These are phyloP conservation scores for Scaptomyza parva DNA, from an alignment of 2,888 invertebrate genomes.

Conservation along the genomic window DNA sequence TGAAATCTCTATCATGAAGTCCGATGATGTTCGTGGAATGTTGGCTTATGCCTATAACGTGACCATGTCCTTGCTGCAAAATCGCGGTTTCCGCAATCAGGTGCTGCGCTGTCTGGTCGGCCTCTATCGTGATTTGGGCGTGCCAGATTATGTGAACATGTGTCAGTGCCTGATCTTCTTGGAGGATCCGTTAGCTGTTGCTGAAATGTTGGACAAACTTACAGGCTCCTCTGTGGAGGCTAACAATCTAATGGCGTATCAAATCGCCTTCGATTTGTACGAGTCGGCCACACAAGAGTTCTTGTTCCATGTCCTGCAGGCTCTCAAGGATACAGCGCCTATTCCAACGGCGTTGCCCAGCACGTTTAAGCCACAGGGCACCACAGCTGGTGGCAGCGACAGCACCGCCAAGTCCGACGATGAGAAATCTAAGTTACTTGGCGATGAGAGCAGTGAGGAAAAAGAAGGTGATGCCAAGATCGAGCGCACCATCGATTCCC, in stretches of 20 bases:
- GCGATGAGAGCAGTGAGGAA: constrained; percentile 86
- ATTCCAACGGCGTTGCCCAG: constrained; percentile 91
- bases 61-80: constrained; percentile 97
- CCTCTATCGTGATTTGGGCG: constrained; percentile 93
- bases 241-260: constrained; percentile 97
- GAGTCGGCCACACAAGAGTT: constrained; percentile 99
- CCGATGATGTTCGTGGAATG: constrained; percentile 96
- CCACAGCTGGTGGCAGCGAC: constrained; percentile 64
- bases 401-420: constrained; percentile 78
- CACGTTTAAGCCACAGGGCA: constrained; percentile 90
- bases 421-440: constrained; percentile 63
- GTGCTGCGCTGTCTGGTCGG: constrained; percentile 95
- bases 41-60: constrained; percentile 98
- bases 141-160: constrained; percentile 99
- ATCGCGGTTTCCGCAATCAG: constrained; percentile 95
- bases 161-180: constrained; percentile 98
- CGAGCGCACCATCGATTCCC: constrained; percentile 87
- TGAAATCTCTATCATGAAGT: constrained; percentile 94
- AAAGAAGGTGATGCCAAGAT: constrained; percentile 86
- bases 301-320: constrained; percentile 93
- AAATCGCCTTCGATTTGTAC: constrained; percentile 99
- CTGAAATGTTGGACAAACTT: constrained; percentile 95
- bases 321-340: constrained; percentile 92
- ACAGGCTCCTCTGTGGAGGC: constrained; percentile 90
- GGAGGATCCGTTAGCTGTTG: constrained; percentile 96